Evolutionary conservation across 2,113 vertebrate species (phyloP), one percentile per base, ranked within the genome.

Genomic region (Sardina pilchardus): DNA sequence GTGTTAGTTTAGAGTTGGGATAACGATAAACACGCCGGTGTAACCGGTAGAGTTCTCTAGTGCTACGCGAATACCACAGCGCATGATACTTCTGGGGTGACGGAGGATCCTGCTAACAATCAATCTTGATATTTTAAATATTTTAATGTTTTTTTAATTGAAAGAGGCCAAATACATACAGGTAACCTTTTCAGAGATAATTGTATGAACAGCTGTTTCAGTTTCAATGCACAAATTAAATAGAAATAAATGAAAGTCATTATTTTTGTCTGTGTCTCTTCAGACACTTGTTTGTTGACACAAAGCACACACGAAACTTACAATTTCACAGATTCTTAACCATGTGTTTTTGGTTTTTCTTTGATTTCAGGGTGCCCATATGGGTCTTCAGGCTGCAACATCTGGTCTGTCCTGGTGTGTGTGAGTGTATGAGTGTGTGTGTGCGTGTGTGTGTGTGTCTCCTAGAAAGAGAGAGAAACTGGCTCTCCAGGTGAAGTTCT

Each of bases 401-500:
- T 71, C 63, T 71, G 63, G 63, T 71, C n/a, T 71, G 4, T 26
- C 63, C n/a, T 30, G 26, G 7, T 26, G 63, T 30, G 26, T 71
- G n/a, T 71, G 63, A 34, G n/a, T 71, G 26, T 71, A 24, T 24
- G 59, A 26, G 59, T 24, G 59, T 26, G 59, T 8, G 59, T 26
- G 59, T 5, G 59, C 26, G 24, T n/a, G 59, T 9, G 59, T 5
- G 59, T 6, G n/a, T 26, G 21, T 56, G 50, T 56, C 17, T 56
- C 1, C 0, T 9, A 63, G 21, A 34, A 9, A 34, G 30, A 71
- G 26, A 82, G 48, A 39, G 56, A 24, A 48, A 36, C 30, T 24
- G 78, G 86, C 87, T 90, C 82, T 83, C 87, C 86, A 14, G 84
- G 86, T 39, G 50, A 90, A 90, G 89, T 88, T 90, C 89, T 88